Evolutionary conservation across 2,113 vertebrate genomes (phyloP), one percentile per base, ranked within the genome.

Genomic region (Dicaeum eximium): DNA sequence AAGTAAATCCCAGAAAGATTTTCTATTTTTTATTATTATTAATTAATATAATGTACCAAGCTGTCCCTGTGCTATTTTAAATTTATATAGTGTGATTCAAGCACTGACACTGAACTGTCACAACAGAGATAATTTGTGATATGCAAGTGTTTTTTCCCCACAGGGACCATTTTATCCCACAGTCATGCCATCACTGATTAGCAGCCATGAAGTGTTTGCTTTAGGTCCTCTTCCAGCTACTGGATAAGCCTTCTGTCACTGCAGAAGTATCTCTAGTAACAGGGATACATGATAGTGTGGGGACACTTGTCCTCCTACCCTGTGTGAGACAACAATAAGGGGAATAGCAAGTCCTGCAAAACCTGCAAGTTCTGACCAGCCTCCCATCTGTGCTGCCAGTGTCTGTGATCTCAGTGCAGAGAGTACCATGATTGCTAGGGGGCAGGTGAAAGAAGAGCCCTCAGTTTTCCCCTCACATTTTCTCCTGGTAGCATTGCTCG

Each of bases 71-170:
- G 42, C 74, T 86, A 8, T 82, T 92, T 81, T 80, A 65, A 95
- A 92, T 80, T 80, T 85, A 57, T 48, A 23, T 30, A 44, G 18
- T 60, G 28, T 77, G 57, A 61, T 78, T 82, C 58, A 47, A 90
- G 37, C 62, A 60, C 44, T 92, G 93, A 80, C 74, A 80, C 3
- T 6, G 10, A 53, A 53, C 71, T 86, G 77, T 81, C 75, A 88
- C 87, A 92, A 79, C 60, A 93, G 80, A 92, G 73, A 45, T 71
- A 58, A 45, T 83, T 85, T 91, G 66, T 80, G 85, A 84, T 94
- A 75, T 48, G 75, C 23, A 67, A 78, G 77, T 3, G 0, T 21
- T 69, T 74, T 77, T 74, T 87, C 80, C 58, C 56, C 45, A 58
- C 15, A 22, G 70, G 73, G 64, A 89, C 33, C 44, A n/a, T 85